Conservation (phyloP, 2,888 invertebrate species). For the Zygothrica quintamaculata region DNA sequence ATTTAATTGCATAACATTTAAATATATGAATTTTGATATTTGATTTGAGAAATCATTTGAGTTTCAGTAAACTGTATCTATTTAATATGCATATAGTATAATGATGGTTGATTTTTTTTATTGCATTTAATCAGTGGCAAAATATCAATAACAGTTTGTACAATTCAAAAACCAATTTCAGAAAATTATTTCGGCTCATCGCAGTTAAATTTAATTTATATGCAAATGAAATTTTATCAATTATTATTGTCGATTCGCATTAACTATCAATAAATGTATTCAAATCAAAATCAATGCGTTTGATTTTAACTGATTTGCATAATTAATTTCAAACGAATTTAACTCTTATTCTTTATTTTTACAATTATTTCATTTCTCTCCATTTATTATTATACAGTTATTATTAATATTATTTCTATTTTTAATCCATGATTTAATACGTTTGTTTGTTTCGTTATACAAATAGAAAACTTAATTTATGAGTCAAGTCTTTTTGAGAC, state of each 20-base stretch:
- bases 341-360: no score
- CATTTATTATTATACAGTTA: no score
- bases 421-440: no score
- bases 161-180: constrained; percentile 27
- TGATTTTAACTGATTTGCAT: constrained; percentile 36
- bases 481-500: no score
- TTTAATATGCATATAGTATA: constrained; percentile 3
- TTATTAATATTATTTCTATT: no score
- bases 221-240: constrained; percentile 30
- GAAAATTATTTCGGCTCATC: constrained; percentile 19
- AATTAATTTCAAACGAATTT: constrained; percentile 11
- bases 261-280: constrained; percentile 19
- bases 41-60: not conserved
- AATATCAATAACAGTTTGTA: constrained; percentile 3
- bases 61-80: constrained; percentile 5
- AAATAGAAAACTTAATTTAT: no score
- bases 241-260: constrained; percentile 33
- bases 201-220: constrained; percentile 13
- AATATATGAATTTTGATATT: constrained; percentile 15
- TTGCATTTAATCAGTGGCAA: constrained; percentile 14
- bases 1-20: no score
- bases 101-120: not conserved
- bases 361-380: no score
- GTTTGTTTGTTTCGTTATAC: no score
- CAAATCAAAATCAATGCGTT: constrained; percentile 12